These are phyloP conservation scores for Ctenicera cuprea DNA, from an alignment of 2,888 invertebrate genomes.

Conservation along the genomic window DNA sequence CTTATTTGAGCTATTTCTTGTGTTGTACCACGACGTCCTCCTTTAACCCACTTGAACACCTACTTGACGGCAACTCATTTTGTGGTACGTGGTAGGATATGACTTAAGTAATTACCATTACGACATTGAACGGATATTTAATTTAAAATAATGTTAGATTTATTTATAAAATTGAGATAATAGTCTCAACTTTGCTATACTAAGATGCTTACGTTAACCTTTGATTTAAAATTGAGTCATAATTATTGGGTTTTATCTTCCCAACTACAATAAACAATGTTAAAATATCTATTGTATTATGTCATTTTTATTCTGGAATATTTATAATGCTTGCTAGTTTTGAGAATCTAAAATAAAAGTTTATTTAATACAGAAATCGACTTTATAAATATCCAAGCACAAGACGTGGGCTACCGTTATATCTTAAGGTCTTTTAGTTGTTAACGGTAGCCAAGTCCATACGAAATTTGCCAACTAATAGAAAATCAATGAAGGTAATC, in stretches of 20 bases:
- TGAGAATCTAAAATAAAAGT: not conserved
- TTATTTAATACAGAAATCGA: too few species aligned
- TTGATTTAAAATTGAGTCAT: slow-evolving; percentile 6
- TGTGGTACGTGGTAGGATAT: slow-evolving; percentile 1
- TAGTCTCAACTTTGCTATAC: not conserved
- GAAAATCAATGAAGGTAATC: slow-evolving; percentile 27
- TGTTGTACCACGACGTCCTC: slow-evolving; percentile 21
- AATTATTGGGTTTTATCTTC: not conserved
- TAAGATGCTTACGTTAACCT: not conserved
- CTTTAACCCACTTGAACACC: slow-evolving; percentile 33
- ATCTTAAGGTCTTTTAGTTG: not conserved
- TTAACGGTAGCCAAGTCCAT: not conserved
- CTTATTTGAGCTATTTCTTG: slow-evolving; percentile 21
- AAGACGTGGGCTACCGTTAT: not conserved
- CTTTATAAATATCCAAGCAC: not conserved
- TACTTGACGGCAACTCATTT: slow-evolving; percentile 4
- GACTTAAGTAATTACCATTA: slow-evolving; percentile 13
- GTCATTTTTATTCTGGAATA: slow-evolving; percentile 2
- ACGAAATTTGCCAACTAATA: slow-evolving; percentile 16
- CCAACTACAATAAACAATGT: not conserved
- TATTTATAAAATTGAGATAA: not conserved
- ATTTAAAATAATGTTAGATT: not conserved
- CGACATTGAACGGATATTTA: slow-evolving; percentile 12
- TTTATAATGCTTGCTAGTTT: not conserved
- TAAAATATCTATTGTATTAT: not conserved